Base-by-base conservation (phyloP, 2,113 vertebrate genomes). In the Varanus komodoensis region DNA sequence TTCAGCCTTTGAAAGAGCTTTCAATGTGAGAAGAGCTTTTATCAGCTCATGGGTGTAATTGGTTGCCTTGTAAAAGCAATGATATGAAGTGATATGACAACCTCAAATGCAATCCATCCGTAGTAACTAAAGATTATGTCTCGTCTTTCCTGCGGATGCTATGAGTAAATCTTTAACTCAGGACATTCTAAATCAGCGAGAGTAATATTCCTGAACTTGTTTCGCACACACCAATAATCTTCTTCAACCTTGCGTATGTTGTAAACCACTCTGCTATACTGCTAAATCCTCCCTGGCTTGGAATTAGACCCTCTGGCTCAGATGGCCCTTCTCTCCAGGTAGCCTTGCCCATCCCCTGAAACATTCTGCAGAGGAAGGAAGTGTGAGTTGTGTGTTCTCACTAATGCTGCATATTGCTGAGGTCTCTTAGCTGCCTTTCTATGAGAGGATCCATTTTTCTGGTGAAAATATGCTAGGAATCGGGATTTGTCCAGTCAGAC, bases 21-120 rank as follows among this genome's bases (percentile, higher is more conserved):
- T 87, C 82, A 86, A 57, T 82, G 79, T 17, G 68, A 73, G n/a
- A 82, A 52, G 50, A 73, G 87, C 79, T 82, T 89, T 89, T 89
- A 82, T 89, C 87, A 89, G 87, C 79, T 89, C 79, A 27, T 54
- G 25, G 87, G 73, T 79, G 57, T 89, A 84, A 89, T 68, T 85
- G 74, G 82, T 69, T 80, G 48, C 61, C 74, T 89, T 89, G 61
- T 71, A 79, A 89, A 85, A 85, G 21, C 82, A 85, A 79, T 50
- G 82, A 89, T 82, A 82, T 61, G 52, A 68, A 84, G 44, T 69
- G 88, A 89, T 79, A 85, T 61, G 48, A 54, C 44, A 77, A 32
- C 89, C 74, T 89, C 61, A 84, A 79, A 50, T 27, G 61, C 67
- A 85, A 79, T 52, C 64, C 61, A 85, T 85, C 48, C 3, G 1